Evolutionary conservation across 1,140 invertebrate genomes (phyloP), one percentile per base, ranked within the genome.

Genomic region (Anoplolepis gracilipes): DNA sequence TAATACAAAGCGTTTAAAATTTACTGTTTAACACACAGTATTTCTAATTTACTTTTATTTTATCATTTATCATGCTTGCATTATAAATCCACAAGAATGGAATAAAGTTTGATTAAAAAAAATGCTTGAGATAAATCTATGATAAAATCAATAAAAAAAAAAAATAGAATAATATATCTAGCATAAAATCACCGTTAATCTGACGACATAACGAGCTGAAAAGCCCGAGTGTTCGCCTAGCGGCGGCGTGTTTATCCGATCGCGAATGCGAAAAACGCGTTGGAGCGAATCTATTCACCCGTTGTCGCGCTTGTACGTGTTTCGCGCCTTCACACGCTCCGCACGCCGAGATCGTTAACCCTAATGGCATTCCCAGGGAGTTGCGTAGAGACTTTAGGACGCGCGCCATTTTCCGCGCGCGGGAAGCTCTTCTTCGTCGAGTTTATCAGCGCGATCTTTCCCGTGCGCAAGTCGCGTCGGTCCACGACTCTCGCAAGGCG

Each of bases 291-390:
- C 84, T 59, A 53, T 25, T 33, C 19, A 65, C 13, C 53, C 59
- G 78, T 81, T 72, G 72, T 65, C 75, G 69, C 53, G 46, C 39
- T 16, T 69, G 13, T 85, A 53, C 57, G 55, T 73, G 65, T 85
- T 79, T 78, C 84, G 88, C 79, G 87, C 85, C 87, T 90, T 91
- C 89, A 84, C 86, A 87, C 87, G 89, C 87, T 86, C 89, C 88
- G 13, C 75, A 61, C 86, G 79, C 77, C 84, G 84, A 46, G 87
- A 88, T 88, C 87, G 59, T 89, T 86, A 89, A 88, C 84, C 84
- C 84, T 82, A 86, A 88, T 88, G 87, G 64, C 75, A 86, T 88
- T 89, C 84, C 55, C 62, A 73, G 88, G 76, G 55, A 70, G 88
- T 82, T 36, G 69, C 84, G 55, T 39, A 76, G 70, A 85, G 73